Percentiles rank a stretch among this genome's conserved stretches.
Conservation (phyloP, 2,113 vertebrate genomes). For the Oceanites oceanicus region DNA sequence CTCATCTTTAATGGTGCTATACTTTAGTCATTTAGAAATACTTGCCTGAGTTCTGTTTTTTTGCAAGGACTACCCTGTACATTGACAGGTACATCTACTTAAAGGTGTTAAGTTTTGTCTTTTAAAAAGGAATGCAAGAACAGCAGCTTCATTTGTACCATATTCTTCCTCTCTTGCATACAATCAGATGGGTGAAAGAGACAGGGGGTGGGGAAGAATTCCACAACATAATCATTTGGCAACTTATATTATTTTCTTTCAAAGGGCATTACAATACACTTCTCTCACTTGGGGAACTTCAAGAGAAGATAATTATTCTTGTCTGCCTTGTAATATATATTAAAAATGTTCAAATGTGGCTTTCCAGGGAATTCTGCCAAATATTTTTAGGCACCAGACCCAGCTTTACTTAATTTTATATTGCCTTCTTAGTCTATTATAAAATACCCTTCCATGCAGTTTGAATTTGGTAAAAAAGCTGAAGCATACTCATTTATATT, state of each 20-base stretch:
- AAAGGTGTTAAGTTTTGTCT: not conserved
- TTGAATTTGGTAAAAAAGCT: slow-evolving; percentile 74
- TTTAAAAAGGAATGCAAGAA: not conserved
- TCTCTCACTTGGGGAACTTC: slow-evolving; percentile 74
- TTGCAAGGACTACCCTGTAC: not conserved
- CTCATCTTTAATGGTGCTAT: not conserved
- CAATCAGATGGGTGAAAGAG: not conserved
- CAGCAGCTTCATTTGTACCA: not conserved
- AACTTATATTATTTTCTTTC: slow-evolving; percentile 65
- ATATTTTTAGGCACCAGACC: slow-evolving; percentile 83
- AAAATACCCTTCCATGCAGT: slow-evolving; percentile 77
- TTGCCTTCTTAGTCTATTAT: slow-evolving; percentile 78
- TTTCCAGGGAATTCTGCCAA: slow-evolving; percentile 86
- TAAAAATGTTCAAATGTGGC: slow-evolving; percentile 88
- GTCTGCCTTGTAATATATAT: slow-evolving; percentile 88
- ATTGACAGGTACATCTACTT: not conserved
- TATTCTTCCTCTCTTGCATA: not conserved
- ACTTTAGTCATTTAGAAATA: not conserved
- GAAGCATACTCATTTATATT: slow-evolving; percentile 65
- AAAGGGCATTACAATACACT: slow-evolving; percentile 69
- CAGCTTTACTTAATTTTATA: slow-evolving; percentile 85
- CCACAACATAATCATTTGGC: slow-evolving; percentile 53
- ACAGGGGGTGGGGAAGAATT: not conserved
- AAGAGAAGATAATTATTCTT: slow-evolving; percentile 88
- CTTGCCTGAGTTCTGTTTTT: not conserved